Evolutionary conservation across 2,888 invertebrate species (phyloP).

Genomic region (Drosophila gaucha): DNA sequence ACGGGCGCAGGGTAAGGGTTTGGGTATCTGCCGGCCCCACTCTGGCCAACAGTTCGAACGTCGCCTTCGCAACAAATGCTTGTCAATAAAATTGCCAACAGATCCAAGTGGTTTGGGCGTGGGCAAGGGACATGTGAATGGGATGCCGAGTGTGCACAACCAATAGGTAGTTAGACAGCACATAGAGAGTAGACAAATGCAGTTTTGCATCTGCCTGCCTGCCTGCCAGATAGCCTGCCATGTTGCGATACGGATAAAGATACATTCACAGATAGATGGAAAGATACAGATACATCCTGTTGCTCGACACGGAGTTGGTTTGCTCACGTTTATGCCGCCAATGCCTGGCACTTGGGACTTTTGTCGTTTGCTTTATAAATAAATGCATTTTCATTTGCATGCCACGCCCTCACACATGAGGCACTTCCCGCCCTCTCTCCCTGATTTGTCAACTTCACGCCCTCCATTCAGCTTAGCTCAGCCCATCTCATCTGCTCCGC

Average conservation of each 20-base stretch:
- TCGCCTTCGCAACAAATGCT: constrained; percentile 49
- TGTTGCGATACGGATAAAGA: constrained; percentile 60
- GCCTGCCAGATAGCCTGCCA: constrained; percentile 25
- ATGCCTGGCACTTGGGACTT: constrained; percentile 55
- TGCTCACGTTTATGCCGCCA: constrained; percentile 20
- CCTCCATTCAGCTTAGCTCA: constrained; percentile 7
- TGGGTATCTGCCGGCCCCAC: no score
- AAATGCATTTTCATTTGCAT: constrained; percentile 75
- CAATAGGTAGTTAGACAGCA: constrained; percentile 66
- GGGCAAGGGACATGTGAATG: constrained; percentile 17
- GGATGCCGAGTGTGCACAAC: constrained; percentile 39
- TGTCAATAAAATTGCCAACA: constrained; percentile 77
- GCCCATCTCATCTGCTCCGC: not conserved
- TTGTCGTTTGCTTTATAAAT: constrained; percentile 69
- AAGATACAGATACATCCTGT: constrained; percentile 62
- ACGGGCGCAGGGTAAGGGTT: constrained; percentile 37
- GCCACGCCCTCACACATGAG: constrained; percentile 23
- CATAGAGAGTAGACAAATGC: constrained; percentile 53
- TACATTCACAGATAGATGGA: constrained; percentile 51
- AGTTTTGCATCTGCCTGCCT: constrained; percentile 57
- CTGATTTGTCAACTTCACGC: constrained; percentile 66
- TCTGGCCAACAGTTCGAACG: constrained; percentile 19
- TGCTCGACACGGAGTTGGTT: constrained; percentile 49
- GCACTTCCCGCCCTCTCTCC: not conserved
- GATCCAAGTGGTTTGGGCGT: constrained; percentile 30